Percentiles rank a stretch among this genome's conserved stretches.
These are phyloP conservation scores for Tetraneura akinire DNA, from an alignment of 1,140 invertebrate species.

Conservation along the genomic window DNA sequence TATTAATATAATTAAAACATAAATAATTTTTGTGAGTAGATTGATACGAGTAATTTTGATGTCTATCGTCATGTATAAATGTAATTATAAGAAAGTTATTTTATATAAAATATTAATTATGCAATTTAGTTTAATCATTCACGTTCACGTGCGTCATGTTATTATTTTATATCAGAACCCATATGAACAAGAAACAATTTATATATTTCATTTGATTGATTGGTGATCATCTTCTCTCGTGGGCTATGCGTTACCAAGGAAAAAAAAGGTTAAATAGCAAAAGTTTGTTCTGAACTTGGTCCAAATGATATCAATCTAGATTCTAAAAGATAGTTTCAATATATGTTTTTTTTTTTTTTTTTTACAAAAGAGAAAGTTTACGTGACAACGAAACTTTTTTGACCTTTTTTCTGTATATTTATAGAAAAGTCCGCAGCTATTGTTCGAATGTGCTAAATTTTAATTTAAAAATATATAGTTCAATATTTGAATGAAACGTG, in stretches of 20 bases:
- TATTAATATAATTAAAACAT: no score
- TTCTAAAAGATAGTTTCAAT: conserved; percentile 17
- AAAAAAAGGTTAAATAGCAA: conserved; percentile 34
- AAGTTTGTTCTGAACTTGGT: conserved; percentile 32
- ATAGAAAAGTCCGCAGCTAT: neutral
- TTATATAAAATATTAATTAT: neutral
- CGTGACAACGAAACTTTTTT: conserved; percentile 39
- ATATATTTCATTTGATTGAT: neutral
- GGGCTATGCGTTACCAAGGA: neutral
- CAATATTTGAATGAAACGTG: conserved; percentile 27
- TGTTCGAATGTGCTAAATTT: neutral
- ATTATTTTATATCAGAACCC: neutral
- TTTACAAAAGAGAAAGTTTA: conserved; percentile 7
- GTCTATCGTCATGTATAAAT: no score
- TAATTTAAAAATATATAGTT: neutral
- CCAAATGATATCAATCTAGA: conserved; percentile 28
- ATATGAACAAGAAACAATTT: neutral
- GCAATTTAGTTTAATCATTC: no score
- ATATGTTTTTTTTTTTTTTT: conserved; percentile 8
- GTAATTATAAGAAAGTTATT: no score
- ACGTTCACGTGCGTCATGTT: no score
- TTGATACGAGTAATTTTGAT: no score
- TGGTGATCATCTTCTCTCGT: neutral
- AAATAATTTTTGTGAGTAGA: no score
- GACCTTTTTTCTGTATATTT: neutral